Conservation (phyloP, 2,888 invertebrate genomes). For the Pyrochroa serraticornis region DNA sequence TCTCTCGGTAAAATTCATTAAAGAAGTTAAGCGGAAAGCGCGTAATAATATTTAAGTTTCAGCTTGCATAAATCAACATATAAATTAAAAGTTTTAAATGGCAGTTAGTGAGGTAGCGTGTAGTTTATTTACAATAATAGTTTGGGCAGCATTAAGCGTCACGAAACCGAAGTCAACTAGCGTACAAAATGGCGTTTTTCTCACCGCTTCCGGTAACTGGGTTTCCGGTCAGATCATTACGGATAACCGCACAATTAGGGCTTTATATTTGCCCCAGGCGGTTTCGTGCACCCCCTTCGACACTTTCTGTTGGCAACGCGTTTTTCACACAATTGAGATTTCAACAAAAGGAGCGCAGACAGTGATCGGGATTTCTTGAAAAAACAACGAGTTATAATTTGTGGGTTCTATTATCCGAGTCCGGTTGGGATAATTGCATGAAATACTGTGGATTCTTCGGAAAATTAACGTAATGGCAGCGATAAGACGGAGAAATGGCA, state of each 20-base stretch:
- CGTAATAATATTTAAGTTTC: conserved; percentile 24
- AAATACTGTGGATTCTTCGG: conserved; percentile 3
- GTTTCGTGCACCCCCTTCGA: conserved; percentile 10
- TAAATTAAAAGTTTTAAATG: conserved; percentile 48
- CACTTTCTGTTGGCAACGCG: neutral
- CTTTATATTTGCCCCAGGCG: conserved; percentile 8
- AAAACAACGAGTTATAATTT: no score
- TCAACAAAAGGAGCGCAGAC: no score
- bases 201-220: conserved; percentile 57
- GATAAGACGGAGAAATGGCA: conserved; percentile 20
- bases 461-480: conserved; percentile 12
- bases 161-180: conserved; percentile 60
- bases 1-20: conserved; percentile 18
- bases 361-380: no score
- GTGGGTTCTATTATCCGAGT: no score
- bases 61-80: conserved; percentile 42
- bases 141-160: conserved; percentile 49
- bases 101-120: conserved; percentile 46
- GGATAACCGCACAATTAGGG: conserved; percentile 52
- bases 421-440: no score
- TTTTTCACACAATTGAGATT: no score
- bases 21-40: conserved; percentile 26
- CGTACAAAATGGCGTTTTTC: conserved; percentile 62
- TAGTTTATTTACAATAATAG: conserved; percentile 54
- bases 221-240: conserved; percentile 59